Evolutionary conservation across 1,140 invertebrate genomes (phyloP).

Genomic region (Asbolus verrucosus): DNA sequence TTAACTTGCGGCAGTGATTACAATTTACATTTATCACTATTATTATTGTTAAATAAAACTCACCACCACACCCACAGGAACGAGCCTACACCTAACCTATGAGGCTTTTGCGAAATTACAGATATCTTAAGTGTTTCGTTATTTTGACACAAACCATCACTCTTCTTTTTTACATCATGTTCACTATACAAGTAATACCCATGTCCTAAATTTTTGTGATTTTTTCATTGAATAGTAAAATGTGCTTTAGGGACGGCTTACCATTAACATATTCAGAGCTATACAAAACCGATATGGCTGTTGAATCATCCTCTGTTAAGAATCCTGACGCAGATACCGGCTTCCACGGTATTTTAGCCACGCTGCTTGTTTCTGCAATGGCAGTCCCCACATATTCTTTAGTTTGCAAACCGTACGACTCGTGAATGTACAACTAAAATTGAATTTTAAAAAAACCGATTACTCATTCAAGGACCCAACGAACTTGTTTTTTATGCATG

Average conservation of each 20-base stretch:
- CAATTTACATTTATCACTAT: too few species aligned
- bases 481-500: constrained; percentile 83
- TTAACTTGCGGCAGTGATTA: too few species aligned
- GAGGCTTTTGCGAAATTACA: neutral
- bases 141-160: constrained; percentile 57
- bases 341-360: constrained; percentile 77
- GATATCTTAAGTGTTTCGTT: constrained; percentile 55
- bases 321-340: constrained; percentile 69
- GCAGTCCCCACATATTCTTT: constrained; percentile 56
- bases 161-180: constrained; percentile 61
- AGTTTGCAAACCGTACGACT: constrained; percentile 68
- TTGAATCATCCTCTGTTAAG: constrained; percentile 62
- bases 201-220: constrained; percentile 70
- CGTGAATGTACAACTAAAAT: constrained; percentile 80
- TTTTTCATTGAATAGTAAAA: constrained; percentile 27
- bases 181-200: constrained; percentile 75
- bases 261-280: constrained; percentile 79
- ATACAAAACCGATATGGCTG: constrained; percentile 76
- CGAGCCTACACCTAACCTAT: constrained; percentile 63
- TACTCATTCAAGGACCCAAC: neutral
- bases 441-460: constrained; percentile 32
- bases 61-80: constrained; percentile 87
- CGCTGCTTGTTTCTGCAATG: constrained; percentile 61
- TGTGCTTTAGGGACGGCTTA: constrained; percentile 52
- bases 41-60: too few species aligned